Conservation (phyloP, 2,113 vertebrate species). For the Leucopternis melanops region DNA sequence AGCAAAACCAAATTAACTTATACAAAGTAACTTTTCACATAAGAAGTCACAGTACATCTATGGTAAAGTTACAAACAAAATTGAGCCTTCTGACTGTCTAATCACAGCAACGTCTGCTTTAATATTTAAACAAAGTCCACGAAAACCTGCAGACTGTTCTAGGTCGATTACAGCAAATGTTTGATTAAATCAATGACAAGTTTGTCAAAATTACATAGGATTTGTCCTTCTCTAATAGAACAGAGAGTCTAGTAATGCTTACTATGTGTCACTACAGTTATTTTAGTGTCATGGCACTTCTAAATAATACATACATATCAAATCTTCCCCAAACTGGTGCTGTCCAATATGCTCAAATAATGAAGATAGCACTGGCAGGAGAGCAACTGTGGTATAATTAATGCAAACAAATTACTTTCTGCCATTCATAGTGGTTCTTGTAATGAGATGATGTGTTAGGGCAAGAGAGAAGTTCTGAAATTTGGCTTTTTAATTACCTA, state of each 20-base stretch:
- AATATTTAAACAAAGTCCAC: background rate
- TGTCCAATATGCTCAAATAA: constrained; percentile 94
- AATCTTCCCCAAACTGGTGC: constrained; percentile 91
- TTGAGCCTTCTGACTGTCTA: background rate
- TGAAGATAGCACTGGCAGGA: constrained; percentile 89
- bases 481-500: constrained; percentile 32
- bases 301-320: constrained; percentile 82
- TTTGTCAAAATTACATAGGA: background rate
- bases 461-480: constrained; percentile 10
- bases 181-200: background rate
- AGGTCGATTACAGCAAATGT: background rate
- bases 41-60: background rate
- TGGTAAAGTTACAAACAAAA: background rate
- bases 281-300: background rate
- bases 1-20: background rate
- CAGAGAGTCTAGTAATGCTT: background rate
- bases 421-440: background rate
- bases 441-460: background rate
- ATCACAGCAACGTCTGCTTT: background rate
- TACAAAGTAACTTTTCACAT: background rate
- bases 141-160: background rate
- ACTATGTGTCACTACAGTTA: background rate
- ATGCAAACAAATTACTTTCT: constrained; percentile 67
- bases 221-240: background rate
- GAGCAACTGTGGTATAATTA: constrained; percentile 93